Evolutionary conservation across 2,113 vertebrate species (phyloP), one percentile per base, ranked within the genome.

Genomic region (Prunella fulvescens): DNA sequence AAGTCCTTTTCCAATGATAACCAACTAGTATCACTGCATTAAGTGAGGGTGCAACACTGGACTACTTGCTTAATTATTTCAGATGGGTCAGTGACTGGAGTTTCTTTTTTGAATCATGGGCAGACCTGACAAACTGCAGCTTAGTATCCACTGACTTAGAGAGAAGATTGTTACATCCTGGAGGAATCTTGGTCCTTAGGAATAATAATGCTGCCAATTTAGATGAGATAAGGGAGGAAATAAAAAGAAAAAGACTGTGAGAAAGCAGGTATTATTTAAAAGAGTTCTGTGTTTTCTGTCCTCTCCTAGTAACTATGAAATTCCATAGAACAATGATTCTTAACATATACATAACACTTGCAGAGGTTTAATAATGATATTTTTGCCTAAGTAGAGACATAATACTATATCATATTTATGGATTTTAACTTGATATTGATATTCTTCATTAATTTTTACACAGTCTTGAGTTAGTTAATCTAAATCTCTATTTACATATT

Each of bases 21-120:
- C 35, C 28, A 26, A 39, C 8, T 14, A 13, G 8, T 25, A 79
- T 28, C 20, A 28, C 29, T 61, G 48, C 54, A 64, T 50, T 60
- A 73, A 58, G 25, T 4, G 19, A 62, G 44, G 33, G 19, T 56
- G 28, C n/a, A 45, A 61, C 44, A 37, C 47, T 62, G 53, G 81
- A 66, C 35, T 73, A 33, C 87, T 95, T 95, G 50, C 48, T 92
- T 94, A 64, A 70, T 81, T 88, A 61, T 89, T 95, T 91, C 90
- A 95, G 71, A 69, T 64, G 20, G 9, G 31, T 64, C 4, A 17
- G 16, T 83, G 84, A 90, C 53, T 93, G 92, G 57, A 96, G 70
- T 24, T 96, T 81, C 24, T 53, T n/a, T 88, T 78, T 44, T 54
- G 92, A 95, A 92, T 53, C 51, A 33, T 10, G 10, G n/a, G 42